phyloP scores from a whole-genome alignment of 2,888 invertebrate species.

The Blastobasis lacticolella region DNA sequence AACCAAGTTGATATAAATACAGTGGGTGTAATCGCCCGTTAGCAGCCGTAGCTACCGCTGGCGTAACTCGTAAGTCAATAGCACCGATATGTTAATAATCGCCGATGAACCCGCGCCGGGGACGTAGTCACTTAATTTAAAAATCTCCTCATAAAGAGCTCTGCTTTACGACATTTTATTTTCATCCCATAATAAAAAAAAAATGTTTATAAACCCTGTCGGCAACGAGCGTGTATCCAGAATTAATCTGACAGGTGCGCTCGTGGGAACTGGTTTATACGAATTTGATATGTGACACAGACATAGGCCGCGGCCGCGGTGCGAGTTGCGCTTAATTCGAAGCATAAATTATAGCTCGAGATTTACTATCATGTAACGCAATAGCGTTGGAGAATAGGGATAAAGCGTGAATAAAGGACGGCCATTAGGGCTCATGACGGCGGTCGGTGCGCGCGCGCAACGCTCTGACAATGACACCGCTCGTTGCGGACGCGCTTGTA shows the following conservation, averaged over 20 bases:
- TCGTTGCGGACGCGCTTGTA: constrained; percentile 5
- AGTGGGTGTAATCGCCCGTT: no score
- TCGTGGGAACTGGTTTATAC: constrained; percentile 44
- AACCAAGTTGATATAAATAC: no score
- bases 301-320: constrained; percentile 55
- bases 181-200: constrained; percentile 26
- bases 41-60: no score
- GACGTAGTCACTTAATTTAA: constrained; percentile 1
- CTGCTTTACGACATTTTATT: constrained; percentile 6
- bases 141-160: neutral
- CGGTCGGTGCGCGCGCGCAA: constrained; percentile 25
- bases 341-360: constrained; percentile 54
- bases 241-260: constrained; percentile 57
- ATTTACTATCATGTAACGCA: constrained; percentile 51
- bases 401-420: constrained; percentile 44
- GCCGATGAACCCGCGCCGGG: neutral
- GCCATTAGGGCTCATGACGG: constrained; percentile 41
- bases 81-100: neutral
- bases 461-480: constrained; percentile 11
- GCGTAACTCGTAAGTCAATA: no score
- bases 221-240: constrained; percentile 33
- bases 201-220: constrained; percentile 31
- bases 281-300: constrained; percentile 58
- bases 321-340: constrained; percentile 41
- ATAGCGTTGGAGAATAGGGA: constrained; percentile 40